Percentiles rank a stretch among this genome's conserved stretches.
Conservation (phyloP, 2,888 invertebrate species). For the Abscondita cerata region DNA sequence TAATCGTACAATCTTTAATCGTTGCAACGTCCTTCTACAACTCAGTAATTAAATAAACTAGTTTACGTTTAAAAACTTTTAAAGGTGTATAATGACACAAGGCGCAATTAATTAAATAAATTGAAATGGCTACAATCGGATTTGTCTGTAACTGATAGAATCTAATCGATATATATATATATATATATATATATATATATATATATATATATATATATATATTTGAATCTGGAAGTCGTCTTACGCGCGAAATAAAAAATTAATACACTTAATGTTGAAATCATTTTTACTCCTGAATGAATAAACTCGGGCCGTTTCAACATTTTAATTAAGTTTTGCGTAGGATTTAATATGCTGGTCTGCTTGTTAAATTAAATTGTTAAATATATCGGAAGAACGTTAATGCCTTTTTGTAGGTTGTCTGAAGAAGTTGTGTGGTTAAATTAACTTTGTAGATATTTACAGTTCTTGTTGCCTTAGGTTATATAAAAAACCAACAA, state of each 20-base stretch:
- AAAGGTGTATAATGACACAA: too few relatives aligned
- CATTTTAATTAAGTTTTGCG: slow-evolving; percentile 40
- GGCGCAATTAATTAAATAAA: slow-evolving; percentile 25
- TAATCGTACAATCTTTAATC: too few relatives aligned
- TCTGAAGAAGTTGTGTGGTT: slow-evolving; percentile 27
- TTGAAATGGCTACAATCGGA: slow-evolving; percentile 19
- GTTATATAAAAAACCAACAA: slow-evolving; percentile 14
- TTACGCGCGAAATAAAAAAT: background rate
- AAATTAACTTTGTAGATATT: slow-evolving; percentile 28
- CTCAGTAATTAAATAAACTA: too few relatives aligned
- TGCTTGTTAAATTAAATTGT: slow-evolving; percentile 37
- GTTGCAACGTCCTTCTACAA: too few relatives aligned
- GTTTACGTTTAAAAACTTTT: too few relatives aligned
- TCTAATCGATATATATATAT: slow-evolving; percentile 16
- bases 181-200: background rate
- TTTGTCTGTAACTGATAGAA: slow-evolving; percentile 12
- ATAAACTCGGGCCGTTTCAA: slow-evolving; percentile 29
- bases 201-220: background rate
- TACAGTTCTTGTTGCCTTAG: slow-evolving; percentile 19
- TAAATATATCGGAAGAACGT: slow-evolving; percentile 31
- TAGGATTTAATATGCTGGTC: slow-evolving; percentile 33
- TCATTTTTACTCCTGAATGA: slow-evolving; percentile 9
- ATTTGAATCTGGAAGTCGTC: background rate
- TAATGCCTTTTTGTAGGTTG: slow-evolving; percentile 25
- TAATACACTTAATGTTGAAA: background rate